Conservation (phyloP, 2,797 vertebrate genomes). For the Fratercula arctica region DNA sequence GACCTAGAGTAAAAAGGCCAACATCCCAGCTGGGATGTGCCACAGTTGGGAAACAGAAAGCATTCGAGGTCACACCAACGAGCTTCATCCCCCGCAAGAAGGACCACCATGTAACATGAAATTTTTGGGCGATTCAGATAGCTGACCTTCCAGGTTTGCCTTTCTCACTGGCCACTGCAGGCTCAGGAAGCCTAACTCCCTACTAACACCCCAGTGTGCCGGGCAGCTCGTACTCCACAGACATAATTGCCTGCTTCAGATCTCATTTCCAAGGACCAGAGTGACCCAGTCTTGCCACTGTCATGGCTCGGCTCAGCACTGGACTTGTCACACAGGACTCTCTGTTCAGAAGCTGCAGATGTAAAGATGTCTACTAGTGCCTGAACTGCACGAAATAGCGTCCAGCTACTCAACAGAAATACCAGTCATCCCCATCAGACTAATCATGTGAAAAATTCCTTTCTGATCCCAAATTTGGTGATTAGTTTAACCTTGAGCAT, state of each 20-base stretch:
- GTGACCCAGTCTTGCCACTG: neutral
- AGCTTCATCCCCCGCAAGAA: neutral
- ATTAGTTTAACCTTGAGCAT: neutral
- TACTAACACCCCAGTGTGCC: neutral
- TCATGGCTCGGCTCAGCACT: neutral
- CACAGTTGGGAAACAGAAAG: neutral
- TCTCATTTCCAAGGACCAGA: neutral
- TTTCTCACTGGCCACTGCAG: neutral
- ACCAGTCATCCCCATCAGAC: neutral
- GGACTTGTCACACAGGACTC: neutral
- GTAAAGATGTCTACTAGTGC: neutral
- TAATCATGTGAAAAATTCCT: neutral
- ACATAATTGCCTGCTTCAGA: neutral
- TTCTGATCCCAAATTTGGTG: neutral
- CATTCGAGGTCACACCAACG: neutral
- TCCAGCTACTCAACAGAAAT: neutral
- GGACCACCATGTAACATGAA: neutral
- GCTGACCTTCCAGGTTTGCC: neutral
- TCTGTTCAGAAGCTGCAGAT: neutral
- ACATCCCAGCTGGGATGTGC: too few species aligned
- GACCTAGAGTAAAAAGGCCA: neutral
- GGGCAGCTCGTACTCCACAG: neutral
- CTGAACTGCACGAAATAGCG: rapidly evolving
- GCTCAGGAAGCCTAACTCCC: neutral
- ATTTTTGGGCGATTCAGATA: rapidly evolving